phyloP scores from a whole-genome alignment of 2,113 vertebrate genomes.

The Ardeotis arabs region DNA sequence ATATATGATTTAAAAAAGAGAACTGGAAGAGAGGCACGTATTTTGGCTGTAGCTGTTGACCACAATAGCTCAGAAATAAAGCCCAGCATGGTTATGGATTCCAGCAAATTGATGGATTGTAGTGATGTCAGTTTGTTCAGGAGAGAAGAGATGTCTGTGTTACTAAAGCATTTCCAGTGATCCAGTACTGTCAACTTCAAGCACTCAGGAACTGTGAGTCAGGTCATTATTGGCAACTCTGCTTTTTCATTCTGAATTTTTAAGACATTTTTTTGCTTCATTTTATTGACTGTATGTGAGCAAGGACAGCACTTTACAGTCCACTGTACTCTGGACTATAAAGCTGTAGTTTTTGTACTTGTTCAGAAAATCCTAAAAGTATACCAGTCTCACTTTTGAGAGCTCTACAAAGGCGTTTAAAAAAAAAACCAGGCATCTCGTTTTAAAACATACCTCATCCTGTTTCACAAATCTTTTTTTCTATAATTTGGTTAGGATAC shows the following conservation, averaged over 20 bases:
- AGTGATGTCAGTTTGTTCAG: background rate
- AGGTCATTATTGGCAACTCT: background rate
- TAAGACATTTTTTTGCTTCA: background rate
- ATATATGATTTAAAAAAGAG: background rate
- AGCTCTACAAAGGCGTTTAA: background rate
- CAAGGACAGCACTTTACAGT: background rate
- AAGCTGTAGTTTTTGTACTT: background rate
- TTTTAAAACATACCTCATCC: conserved; percentile 3
- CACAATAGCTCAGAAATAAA: background rate
- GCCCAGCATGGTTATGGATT: background rate
- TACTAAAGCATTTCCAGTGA: background rate
- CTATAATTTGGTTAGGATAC: conserved; percentile 6
- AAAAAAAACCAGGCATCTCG: background rate
- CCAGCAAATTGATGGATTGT: background rate
- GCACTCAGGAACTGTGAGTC: background rate
- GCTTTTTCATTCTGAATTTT: background rate
- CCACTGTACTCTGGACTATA: background rate
- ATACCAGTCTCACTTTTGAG: background rate
- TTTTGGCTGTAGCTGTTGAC: background rate
- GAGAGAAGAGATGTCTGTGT: background rate
- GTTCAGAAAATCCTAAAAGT: background rate
- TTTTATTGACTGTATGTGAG: background rate
- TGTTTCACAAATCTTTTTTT: background rate
- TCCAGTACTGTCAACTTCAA: background rate
- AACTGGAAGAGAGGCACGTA: background rate